Evolutionary conservation across 2,888 invertebrate species (phyloP).

Genomic region (Scelioninae gen. 2): DNA sequence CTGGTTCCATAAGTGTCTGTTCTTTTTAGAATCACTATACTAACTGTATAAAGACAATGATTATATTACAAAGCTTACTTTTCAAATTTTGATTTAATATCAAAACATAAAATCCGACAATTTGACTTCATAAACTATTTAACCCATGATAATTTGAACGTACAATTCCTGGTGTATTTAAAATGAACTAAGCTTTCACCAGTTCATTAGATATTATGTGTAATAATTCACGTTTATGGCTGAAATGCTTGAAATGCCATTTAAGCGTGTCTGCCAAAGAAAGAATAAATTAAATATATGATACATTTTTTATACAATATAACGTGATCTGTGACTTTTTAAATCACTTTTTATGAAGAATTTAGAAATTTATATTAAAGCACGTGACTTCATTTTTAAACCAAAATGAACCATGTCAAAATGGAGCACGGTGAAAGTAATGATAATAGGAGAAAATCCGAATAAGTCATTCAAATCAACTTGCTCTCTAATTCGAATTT

Average conservation of each 20-base stretch:
- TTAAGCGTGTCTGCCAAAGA: no score
- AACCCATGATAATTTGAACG: neutral
- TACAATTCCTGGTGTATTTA: slow-evolving; percentile 1
- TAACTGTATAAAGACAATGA: neutral
- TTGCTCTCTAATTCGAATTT: slow-evolving; percentile 30
- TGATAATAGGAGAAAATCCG: slow-evolving; percentile 43
- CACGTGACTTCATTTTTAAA: neutral
- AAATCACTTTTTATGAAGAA: neutral
- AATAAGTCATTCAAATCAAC: slow-evolving; percentile 28
- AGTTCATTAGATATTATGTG: slow-evolving; percentile 7
- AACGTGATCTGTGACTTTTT: neutral
- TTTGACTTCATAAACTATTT: neutral
- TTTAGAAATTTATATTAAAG: neutral
- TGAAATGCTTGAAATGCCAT: slow-evolving; percentile 11
- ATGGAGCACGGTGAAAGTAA: slow-evolving; percentile 38
- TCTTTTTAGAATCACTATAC: neutral
- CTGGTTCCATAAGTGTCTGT: neutral
- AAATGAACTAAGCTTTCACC: slow-evolving; percentile 29
- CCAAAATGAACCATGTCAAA: slow-evolving; percentile 12
- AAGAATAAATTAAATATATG: no score
- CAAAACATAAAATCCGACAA: neutral
- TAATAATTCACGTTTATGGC: slow-evolving; percentile 9
- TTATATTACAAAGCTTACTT: neutral
- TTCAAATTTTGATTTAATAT: neutral
- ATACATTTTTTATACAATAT: neutral